Conservation (phyloP, 2,113 vertebrate genomes). For the Alexandromys fortis region DNA sequence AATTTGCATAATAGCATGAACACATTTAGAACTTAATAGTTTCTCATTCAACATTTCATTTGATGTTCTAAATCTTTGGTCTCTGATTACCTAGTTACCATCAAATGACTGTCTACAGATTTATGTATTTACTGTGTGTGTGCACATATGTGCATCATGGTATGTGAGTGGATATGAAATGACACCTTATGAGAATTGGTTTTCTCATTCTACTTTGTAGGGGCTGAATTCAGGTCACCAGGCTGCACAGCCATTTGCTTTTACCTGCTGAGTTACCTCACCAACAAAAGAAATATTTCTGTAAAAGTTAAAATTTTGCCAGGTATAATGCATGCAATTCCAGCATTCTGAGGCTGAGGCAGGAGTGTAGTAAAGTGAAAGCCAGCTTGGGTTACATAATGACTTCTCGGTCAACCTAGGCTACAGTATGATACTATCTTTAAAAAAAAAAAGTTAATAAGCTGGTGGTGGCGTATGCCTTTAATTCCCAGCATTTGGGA, state of each 20-base stretch:
- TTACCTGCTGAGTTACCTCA: background rate
- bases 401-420: background rate
- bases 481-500: no score
- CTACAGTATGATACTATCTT: background rate
- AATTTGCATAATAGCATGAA: constrained; percentile 38
- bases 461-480: no score
- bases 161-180: background rate
- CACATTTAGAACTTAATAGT: constrained; percentile 44
- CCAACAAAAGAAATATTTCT: background rate
- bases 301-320: background rate
- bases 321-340: background rate
- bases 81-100: constrained; percentile 12
- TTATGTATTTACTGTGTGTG: background rate
- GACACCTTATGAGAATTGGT: background rate
- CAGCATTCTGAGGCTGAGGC: no score
- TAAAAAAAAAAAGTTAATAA: background rate
- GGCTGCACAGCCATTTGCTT: background rate
- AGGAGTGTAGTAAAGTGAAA: background rate
- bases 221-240: background rate
- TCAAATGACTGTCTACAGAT: constrained; percentile 11
- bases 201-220: background rate
- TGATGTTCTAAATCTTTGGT: constrained; percentile 44
- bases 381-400: background rate
- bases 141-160: background rate
- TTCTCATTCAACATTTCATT: constrained; percentile 38